Percentiles rank a stretch among this genome's conserved stretches.
Evolutionary conservation across 2,797 vertebrate genomes (phyloP).

Genomic region (Fringilla coelebs): DNA sequence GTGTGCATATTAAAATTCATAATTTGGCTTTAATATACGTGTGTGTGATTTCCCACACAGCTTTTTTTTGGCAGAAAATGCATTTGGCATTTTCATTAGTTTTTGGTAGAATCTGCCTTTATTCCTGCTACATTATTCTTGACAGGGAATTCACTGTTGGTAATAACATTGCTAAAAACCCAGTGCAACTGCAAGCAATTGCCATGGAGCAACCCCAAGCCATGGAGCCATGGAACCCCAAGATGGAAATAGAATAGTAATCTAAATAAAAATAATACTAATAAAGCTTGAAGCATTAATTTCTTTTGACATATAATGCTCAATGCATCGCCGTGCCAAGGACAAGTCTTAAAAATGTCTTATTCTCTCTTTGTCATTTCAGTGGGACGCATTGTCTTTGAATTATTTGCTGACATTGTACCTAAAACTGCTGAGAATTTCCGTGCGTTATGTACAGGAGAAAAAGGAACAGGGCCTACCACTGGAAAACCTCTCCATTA

Average conservation of each 20-base stretch:
- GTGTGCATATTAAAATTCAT: background rate
- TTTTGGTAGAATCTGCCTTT: background rate
- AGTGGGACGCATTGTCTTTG: constrained; percentile 90
- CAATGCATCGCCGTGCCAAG: background rate
- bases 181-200: background rate
- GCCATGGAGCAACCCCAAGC: background rate
- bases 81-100: background rate
- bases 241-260: background rate
- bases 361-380: constrained; percentile 9
- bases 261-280: background rate
- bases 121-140: background rate
- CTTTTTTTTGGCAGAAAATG: background rate
- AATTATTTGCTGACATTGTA: constrained; percentile 91
- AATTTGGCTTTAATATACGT: background rate
- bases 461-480: constrained; percentile 86
- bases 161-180: background rate
- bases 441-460: constrained; percentile 92
- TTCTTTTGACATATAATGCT: background rate
- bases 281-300: background rate
- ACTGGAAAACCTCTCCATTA: constrained; percentile 94
- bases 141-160: background rate
- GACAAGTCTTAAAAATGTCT: background rate
- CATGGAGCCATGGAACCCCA: too few relatives aligned
- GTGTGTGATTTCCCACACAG: background rate
- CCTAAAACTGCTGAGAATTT: constrained; percentile 98